phyloP scores from a whole-genome alignment of 2,888 invertebrate genomes.

The Calliphora vomitoria region DNA sequence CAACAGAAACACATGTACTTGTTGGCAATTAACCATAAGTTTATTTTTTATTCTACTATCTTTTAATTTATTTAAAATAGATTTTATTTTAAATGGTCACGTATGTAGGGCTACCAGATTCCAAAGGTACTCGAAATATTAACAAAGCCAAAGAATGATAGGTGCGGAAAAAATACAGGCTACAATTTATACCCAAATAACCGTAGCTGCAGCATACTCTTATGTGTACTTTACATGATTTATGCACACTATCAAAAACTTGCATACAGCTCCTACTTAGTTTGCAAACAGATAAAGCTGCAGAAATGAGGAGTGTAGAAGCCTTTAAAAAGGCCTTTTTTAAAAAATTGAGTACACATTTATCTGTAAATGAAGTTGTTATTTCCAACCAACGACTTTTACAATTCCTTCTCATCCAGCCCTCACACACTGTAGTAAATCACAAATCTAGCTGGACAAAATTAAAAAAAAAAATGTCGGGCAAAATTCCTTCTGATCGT shows the following conservation, averaged over 20 bases:
- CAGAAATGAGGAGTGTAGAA: background rate
- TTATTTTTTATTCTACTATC: background rate
- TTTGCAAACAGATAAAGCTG: background rate
- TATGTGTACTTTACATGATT: slow-evolving; percentile 36
- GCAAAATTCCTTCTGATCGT: too few relatives aligned
- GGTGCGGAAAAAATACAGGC: background rate
- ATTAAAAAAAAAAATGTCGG: too few relatives aligned
- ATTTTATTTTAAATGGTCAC: slow-evolving; percentile 11
- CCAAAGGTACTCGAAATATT: background rate
- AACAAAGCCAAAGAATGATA: slow-evolving; percentile 22
- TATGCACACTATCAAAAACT: slow-evolving; percentile 29
- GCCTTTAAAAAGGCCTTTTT: background rate
- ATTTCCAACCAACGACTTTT: too few relatives aligned
- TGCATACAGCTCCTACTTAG: background rate
- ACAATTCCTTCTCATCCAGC: too few relatives aligned
- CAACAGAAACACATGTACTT: background rate
- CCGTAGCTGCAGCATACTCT: slow-evolving; percentile 2
- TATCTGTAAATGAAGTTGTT: too few relatives aligned
- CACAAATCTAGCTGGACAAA: too few relatives aligned
- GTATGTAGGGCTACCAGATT: slow-evolving; percentile 6
- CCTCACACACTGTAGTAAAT: too few relatives aligned
- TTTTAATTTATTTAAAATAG: slow-evolving; percentile 39
- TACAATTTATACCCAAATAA: background rate
- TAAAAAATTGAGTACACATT: too few relatives aligned
- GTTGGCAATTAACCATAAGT: slow-evolving; percentile 18